Evolutionary conservation across 2,797 vertebrate species (phyloP).

Genomic region (Syngnathus rostellatus): DNA sequence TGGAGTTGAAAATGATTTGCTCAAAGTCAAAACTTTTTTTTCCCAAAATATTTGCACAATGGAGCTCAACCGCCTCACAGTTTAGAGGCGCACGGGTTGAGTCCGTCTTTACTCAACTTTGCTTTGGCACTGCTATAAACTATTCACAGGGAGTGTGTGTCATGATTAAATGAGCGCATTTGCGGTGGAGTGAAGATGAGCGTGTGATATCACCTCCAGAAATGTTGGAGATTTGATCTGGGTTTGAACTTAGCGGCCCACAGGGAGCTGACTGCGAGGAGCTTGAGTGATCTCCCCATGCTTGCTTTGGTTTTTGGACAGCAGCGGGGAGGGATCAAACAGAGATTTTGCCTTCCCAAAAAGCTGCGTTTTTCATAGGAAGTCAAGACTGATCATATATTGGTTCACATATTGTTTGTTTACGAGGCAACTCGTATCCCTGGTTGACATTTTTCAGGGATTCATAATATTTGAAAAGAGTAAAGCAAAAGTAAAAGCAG

Average conservation of each 20-base stretch:
- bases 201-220: background rate
- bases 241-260: constrained; percentile 3
- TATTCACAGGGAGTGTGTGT: background rate
- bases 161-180: background rate
- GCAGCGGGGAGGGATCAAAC: constrained; percentile 4
- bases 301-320: constrained; percentile 2
- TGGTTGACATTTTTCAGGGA: background rate
- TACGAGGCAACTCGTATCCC: background rate
- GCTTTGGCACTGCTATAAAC: background rate
- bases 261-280: constrained; percentile 1
- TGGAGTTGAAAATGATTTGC: background rate
- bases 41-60: no score
- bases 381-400: background rate
- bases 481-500: background rate
- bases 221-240: background rate
- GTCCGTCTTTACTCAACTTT: background rate
- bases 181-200: background rate
- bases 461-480: background rate
- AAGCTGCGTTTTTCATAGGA: background rate
- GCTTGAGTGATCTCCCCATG: constrained; percentile 5
- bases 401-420: constrained; percentile 3
- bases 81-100: no score
- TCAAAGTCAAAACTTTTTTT: background rate
- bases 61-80: background rate
- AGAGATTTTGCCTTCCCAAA: background rate